Evolutionary conservation across 2,888 invertebrate genomes (phyloP).

Genomic region (Zygogramma bicolorata): DNA sequence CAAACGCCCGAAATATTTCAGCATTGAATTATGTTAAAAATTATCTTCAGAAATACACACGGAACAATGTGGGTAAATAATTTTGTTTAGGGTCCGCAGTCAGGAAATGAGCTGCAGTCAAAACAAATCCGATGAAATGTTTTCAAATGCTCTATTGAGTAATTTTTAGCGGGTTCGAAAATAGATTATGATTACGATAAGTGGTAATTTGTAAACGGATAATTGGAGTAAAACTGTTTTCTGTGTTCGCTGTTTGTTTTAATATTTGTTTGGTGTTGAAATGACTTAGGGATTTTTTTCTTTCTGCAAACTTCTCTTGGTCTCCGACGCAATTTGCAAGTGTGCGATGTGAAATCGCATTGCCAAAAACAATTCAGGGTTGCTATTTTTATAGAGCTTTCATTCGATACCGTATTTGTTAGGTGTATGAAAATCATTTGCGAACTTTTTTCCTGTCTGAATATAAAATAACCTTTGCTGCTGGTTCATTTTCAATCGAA

Average conservation of each 20-base stretch:
- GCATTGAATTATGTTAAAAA: conserved; percentile 35
- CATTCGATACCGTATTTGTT: too few species aligned
- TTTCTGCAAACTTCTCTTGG: too few species aligned
- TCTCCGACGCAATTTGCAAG: too few species aligned
- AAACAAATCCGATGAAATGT: conserved; percentile 23
- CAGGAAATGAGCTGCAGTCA: conserved; percentile 29
- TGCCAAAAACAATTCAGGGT: too few species aligned
- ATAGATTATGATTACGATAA: not conserved
- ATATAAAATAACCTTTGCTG: too few species aligned
- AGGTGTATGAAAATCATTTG: too few species aligned
- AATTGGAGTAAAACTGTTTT: not conserved
- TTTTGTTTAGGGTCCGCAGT: conserved; percentile 29
- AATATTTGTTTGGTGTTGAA: not conserved
- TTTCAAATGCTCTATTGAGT: conserved; percentile 24
- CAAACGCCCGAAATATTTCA: conserved; percentile 33
- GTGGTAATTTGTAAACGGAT: not conserved
- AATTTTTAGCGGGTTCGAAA: conserved; percentile 22
- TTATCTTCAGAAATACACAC: conserved; percentile 29
- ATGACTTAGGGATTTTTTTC: not conserved
- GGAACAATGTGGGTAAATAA: conserved; percentile 32
- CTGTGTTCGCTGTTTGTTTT: not conserved
- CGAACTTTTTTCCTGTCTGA: too few species aligned
- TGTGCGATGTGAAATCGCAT: too few species aligned
- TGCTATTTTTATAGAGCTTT: too few species aligned
- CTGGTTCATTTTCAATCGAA: not conserved